Conservation (phyloP, 1,140 invertebrate species). For the Saccostrea echinata region DNA sequence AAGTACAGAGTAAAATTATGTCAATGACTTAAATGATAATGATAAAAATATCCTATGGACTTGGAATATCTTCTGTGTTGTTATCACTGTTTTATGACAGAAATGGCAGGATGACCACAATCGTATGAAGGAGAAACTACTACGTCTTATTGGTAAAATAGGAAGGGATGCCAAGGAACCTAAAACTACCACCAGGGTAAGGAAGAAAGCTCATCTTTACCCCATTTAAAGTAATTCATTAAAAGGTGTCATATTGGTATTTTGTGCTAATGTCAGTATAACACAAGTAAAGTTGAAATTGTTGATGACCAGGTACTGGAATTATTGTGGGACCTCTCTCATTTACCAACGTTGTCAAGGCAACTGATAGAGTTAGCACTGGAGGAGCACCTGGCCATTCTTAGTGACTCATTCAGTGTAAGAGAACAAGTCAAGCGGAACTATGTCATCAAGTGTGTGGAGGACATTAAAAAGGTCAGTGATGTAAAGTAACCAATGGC, state of each 20-base stretch:
- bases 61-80: not conserved
- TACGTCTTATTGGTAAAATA: conserved; percentile 82
- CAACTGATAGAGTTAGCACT: conserved; percentile 81
- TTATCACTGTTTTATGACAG: conserved; percentile 66
- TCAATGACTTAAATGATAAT: not conserved
- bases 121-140: conserved; percentile 80
- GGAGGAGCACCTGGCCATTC: conserved; percentile 81
- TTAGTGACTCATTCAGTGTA: conserved; percentile 80
- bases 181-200: conserved; percentile 76
- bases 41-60: not conserved
- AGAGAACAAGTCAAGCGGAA: conserved; percentile 81
- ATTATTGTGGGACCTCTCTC: conserved; percentile 82
- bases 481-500: not conserved
- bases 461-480: conserved; percentile 81
- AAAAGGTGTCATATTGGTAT: not conserved
- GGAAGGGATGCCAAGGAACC: conserved; percentile 80
- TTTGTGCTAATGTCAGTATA: no score
- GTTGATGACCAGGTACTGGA: conserved; percentile 80
- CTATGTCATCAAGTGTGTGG: conserved; percentile 82
- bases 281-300: not conserved
- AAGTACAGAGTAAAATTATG: conserved; percentile 1
- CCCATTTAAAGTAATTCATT: not conserved
- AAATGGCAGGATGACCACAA: conserved; percentile 81
- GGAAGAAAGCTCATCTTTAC: conserved; percentile 22
- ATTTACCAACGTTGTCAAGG: conserved; percentile 78